Conservation (phyloP, 2,113 vertebrate species). For the Centropus bengalensis region DNA sequence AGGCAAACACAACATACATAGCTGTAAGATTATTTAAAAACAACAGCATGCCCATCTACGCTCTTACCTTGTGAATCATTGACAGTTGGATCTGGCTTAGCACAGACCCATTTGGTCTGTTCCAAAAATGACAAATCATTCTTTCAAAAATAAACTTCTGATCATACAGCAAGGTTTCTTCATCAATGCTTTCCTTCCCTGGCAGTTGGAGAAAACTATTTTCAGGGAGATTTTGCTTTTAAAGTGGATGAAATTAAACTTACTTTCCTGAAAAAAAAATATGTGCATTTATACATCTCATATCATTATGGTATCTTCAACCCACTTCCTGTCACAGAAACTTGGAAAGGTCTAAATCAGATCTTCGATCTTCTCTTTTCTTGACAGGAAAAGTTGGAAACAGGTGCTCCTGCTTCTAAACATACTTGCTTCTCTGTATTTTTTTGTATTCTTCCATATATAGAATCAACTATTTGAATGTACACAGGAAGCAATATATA, state of each 20-base stretch:
- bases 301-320: not conserved
- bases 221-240: not conserved
- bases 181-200: not conserved
- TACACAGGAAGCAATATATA: not conserved
- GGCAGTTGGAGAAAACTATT: not conserved
- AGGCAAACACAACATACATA: not conserved
- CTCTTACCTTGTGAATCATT: not conserved
- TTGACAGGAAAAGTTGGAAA: not conserved
- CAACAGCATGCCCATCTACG: not conserved
- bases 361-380: not conserved
- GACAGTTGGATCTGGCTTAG: not conserved
- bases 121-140: not conserved
- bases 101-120: not conserved
- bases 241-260: not conserved
- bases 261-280: not conserved
- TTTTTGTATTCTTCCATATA: not conserved
- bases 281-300: not conserved
- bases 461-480: not conserved
- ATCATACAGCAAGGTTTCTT: not conserved
- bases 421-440: not conserved
- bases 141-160: not conserved
- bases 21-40: not conserved
- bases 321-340: not conserved
- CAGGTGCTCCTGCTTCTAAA: not conserved
- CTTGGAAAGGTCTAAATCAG: not conserved